A percentile compares a stretch with the other conserved stretches of the same genome.
Conservation (phyloP, 2,888 invertebrate genomes). For the Girardia tigrina region DNA sequence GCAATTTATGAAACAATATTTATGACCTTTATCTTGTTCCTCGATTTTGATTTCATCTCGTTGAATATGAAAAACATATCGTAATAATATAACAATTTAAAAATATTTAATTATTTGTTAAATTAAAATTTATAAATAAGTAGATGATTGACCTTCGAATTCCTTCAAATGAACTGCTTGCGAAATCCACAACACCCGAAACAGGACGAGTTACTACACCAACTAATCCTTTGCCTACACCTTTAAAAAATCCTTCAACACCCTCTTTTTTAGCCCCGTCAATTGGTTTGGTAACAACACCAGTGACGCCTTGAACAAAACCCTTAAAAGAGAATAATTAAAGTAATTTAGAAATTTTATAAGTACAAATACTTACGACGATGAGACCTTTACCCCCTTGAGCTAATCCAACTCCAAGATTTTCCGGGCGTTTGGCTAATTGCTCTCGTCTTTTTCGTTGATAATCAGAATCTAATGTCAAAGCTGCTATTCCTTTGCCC, state of each 20-base stretch:
- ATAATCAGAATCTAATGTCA: conserved; percentile 85
- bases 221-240: conserved; percentile 80
- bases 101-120: no score
- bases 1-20: no score
- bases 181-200: conserved; percentile 88
- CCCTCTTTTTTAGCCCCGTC: conserved; percentile 84
- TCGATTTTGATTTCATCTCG: no score
- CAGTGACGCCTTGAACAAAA: conserved; percentile 83
- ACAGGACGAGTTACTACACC: conserved; percentile 87
- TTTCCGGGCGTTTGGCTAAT: conserved; percentile 71
- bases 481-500: conserved; percentile 70
- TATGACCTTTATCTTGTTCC: no score
- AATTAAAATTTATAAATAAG: no score
- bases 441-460: conserved; percentile 79
- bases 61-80: no score
- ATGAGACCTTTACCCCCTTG: conserved; percentile 83
- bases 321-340: conserved; percentile 55
- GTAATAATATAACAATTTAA: no score
- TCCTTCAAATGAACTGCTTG: conserved; percentile 69
- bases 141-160: conserved; percentile 34
- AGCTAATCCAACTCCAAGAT: conserved; percentile 76
- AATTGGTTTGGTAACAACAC: conserved; percentile 85
- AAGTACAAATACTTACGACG: conserved; percentile 59
- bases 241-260: conserved; percentile 83
- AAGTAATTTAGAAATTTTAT: conserved; percentile 33